Conservation (phyloP, 2,113 vertebrate species). For the Noturus placidus region DNA sequence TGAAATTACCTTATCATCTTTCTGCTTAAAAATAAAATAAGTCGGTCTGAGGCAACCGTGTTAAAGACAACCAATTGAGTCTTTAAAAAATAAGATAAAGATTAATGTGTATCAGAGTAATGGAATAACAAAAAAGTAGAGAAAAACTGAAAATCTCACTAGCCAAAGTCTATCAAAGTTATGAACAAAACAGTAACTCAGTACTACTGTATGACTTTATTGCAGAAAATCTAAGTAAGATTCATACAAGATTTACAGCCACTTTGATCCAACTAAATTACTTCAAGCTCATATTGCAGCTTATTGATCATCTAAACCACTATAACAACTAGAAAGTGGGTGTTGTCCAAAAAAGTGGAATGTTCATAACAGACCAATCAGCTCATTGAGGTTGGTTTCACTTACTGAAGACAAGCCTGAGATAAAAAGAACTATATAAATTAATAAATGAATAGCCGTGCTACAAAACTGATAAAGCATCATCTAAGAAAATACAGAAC, state of each 20-base stretch:
- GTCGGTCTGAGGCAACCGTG: background rate
- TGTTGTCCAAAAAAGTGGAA: background rate
- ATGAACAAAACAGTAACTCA: background rate
- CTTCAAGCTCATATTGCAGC: background rate
- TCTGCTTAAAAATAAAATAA: background rate
- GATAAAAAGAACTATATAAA: background rate
- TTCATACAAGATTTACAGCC: background rate
- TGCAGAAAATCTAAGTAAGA: background rate
- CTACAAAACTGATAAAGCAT: background rate
- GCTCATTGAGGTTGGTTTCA: background rate
- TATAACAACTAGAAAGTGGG: background rate
- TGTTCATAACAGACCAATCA: background rate
- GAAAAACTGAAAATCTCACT: background rate
- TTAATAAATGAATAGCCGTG: background rate
- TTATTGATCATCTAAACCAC: background rate
- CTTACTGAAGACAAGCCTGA: background rate
- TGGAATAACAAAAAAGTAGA: background rate
- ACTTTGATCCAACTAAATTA: background rate
- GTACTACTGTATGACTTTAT: background rate
- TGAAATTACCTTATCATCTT: background rate
- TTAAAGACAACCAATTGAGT: background rate
- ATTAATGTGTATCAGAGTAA: background rate
- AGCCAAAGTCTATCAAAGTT: background rate
- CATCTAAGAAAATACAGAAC: background rate
- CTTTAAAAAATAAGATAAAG: background rate